Evolutionary conservation across 2,888 invertebrate genomes (phyloP), one percentile per base, ranked within the genome.

Genomic region (Pterobdella sp.): DNA sequence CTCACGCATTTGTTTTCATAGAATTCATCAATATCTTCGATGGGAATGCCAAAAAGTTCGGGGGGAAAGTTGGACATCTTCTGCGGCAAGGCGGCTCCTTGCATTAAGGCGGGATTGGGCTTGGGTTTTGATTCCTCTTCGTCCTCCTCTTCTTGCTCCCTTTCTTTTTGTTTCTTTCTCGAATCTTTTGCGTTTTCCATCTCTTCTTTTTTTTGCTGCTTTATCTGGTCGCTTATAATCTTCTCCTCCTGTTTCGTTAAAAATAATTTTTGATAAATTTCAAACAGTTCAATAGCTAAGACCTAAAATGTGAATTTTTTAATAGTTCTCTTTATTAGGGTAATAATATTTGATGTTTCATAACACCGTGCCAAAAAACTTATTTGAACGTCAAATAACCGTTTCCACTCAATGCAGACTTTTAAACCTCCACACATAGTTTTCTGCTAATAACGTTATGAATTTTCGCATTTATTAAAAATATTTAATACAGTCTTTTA

Each of bases 11-110:
- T 90, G 87, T 94, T 94, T 86, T 90, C 90, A 88, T 96, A 96
- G 88, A 88, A 96, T 85, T 90, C 89, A 87, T 96, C 96, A 87
- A 96, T 92, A 89, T 96, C 96, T 88, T 95, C 95, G 87, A 96
- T 90, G 84, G 96, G 96, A 85, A 92, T 93, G 87, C 94, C 94
- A 86, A 93, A 88, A 86, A 95, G 89, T 88, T 94, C 94, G 0
- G 90, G 88, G 84, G 94, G 93, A 87, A 95, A 94, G 85, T 90
- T 89, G 86, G 92, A 91, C 87, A 93, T 87, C 85, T 93, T 90
- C 86, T 93, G 92, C 83, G 95, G 95, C 86, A 96, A 87, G 82
- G 94, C 93, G 86, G 91, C 89, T 83, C 95, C 95, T 87, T 92
- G 93, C 88, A 94, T 94, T 88, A 95, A 88, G 71, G 92, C 92